Conservation (phyloP, 2,797 vertebrate genomes). For the Limosa lapponica region DNA sequence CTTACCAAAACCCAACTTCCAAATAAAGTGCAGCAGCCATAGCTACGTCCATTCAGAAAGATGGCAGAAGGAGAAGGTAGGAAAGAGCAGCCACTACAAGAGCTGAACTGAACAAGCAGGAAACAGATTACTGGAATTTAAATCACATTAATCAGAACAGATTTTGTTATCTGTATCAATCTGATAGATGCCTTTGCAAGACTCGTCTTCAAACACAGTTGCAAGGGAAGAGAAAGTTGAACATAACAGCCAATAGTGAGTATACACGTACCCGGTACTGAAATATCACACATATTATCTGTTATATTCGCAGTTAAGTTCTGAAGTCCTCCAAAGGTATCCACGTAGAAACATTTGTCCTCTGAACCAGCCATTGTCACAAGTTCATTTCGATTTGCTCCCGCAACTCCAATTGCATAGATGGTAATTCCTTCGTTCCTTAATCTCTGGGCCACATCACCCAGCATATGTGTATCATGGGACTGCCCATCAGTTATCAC, state of each 20-base stretch:
- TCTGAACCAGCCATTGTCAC: conserved; percentile 69
- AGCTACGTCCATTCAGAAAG: background rate
- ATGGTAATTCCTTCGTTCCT: conserved; percentile 66
- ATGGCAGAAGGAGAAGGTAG: background rate
- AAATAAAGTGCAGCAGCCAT: background rate
- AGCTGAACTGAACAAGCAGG: background rate
- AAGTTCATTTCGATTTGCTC: conserved; percentile 56
- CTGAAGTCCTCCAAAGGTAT: conserved; percentile 70
- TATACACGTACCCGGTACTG: conserved; percentile 58
- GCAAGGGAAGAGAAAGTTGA: background rate
- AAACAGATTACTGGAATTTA: background rate
- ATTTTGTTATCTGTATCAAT: background rate
- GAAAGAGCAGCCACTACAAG: background rate
- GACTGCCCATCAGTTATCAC: conserved; percentile 75
- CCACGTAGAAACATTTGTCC: conserved; percentile 73
- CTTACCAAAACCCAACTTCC: background rate
- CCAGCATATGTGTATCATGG: conserved; percentile 40
- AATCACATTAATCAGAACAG: background rate
- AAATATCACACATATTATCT: conserved; percentile 62
- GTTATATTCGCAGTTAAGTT: conserved; percentile 60
- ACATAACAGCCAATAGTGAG: background rate
- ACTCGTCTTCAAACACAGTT: background rate
- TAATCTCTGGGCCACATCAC: conserved; percentile 39
- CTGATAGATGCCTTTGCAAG: background rate
- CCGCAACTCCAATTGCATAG: conserved; percentile 69